Percentiles rank a stretch among this genome's conserved stretches.
These are phyloP conservation scores for Acanthococcus lagerstroemiae DNA, from an alignment of 2,888 invertebrate species.

Conservation along the genomic window DNA sequence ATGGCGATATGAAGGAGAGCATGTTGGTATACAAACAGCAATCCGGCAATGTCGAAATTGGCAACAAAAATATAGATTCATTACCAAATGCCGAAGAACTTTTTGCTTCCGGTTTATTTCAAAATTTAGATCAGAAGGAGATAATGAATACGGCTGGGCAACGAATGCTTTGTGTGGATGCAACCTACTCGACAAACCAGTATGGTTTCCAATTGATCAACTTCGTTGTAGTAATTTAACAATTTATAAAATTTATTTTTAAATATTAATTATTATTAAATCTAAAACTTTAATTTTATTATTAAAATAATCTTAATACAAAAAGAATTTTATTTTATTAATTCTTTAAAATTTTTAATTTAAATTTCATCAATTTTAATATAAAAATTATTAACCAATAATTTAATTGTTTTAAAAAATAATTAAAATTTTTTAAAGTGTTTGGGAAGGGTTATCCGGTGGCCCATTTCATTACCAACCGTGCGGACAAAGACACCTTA, in stretches of 20 bases:
- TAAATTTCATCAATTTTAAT: too few relatives aligned
- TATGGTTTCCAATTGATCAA: constrained; percentile 36
- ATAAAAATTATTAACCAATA: too few relatives aligned
- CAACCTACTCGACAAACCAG: constrained; percentile 36
- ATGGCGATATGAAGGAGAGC: too few relatives aligned
- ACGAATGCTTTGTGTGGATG: constrained; percentile 37
- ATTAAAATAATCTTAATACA: too few relatives aligned
- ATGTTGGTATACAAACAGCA: background rate
- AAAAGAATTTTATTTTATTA: too few relatives aligned
- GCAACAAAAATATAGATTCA: background rate
- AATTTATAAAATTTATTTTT: too few relatives aligned
- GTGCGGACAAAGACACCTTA: constrained; percentile 16
- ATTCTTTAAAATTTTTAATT: too few relatives aligned
- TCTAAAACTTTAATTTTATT: too few relatives aligned
- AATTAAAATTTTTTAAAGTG: too few relatives aligned
- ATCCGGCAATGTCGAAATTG: too few relatives aligned
- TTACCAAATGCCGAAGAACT: background rate
- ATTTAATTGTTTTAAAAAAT: too few relatives aligned
- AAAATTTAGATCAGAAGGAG: background rate
- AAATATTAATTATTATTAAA: too few relatives aligned
- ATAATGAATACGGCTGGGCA: constrained; percentile 36
- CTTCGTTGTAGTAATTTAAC: constrained; percentile 36
- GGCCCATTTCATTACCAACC: constrained; percentile 36
- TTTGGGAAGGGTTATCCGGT: constrained; percentile 35
- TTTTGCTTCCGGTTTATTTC: background rate